phyloP scores from a whole-genome alignment of 1,140 invertebrate genomes.

The Papilio polytes region DNA sequence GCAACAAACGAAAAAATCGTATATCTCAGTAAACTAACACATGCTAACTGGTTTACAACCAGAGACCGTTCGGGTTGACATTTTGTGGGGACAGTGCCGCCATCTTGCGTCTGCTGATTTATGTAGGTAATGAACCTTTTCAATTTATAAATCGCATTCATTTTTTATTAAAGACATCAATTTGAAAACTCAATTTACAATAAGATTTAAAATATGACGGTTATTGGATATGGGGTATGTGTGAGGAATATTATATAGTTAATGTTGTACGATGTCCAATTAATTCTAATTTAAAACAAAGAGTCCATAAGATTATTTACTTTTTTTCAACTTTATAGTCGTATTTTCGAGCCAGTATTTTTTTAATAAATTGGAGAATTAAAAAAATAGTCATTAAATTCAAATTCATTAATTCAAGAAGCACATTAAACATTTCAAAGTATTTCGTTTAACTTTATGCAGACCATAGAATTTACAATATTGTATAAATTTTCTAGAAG shows the following conservation, averaged over 20 bases:
- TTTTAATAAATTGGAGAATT: too few relatives aligned
- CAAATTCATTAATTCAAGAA: background rate
- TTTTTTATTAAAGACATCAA: constrained; percentile 24
- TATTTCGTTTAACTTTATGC: constrained; percentile 8
- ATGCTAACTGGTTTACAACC: constrained; percentile 15
- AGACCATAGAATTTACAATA: constrained; percentile 4
- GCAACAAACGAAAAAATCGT: background rate
- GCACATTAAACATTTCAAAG: background rate
- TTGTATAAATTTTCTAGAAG: constrained; percentile 13
- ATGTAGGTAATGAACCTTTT: constrained; percentile 35
- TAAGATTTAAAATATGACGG: background rate
- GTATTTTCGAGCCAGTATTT: too few relatives aligned
- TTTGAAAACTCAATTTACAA: constrained; percentile 13
- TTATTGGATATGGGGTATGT: background rate
- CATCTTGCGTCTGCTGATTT: constrained; percentile 34
- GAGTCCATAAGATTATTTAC: too few relatives aligned
- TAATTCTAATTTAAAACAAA: too few relatives aligned
- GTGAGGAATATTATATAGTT: too few relatives aligned
- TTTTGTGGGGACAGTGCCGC: constrained; percentile 29
- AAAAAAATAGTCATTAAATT: too few relatives aligned
- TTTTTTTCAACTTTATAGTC: too few relatives aligned
- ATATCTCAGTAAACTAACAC: background rate
- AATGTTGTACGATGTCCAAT: too few relatives aligned
- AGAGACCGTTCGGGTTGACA: constrained; percentile 28
- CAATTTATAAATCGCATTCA: constrained; percentile 27